A percentile compares a stretch with the other conserved stretches of the same genome.
phyloP scores from a whole-genome alignment of 1,140 invertebrate species.

The Anastatus disparis region DNA sequence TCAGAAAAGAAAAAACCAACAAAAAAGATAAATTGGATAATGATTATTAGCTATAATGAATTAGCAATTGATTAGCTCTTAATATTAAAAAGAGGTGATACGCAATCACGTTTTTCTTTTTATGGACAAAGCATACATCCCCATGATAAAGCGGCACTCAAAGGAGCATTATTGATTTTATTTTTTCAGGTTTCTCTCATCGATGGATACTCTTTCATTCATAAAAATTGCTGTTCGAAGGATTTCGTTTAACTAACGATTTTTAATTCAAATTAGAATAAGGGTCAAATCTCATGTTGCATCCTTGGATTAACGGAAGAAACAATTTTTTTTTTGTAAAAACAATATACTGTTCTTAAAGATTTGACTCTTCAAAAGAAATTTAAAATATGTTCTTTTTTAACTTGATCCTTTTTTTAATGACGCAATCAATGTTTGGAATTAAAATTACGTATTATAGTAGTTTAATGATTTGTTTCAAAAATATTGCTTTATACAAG shows the following conservation, averaged over 20 bases:
- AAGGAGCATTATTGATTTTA: slow-evolving; percentile 15
- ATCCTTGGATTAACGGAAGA: slow-evolving; percentile 31
- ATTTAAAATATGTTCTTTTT: slow-evolving; percentile 25
- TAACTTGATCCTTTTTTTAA: not conserved
- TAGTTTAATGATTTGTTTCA: not conserved
- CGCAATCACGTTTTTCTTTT: slow-evolving; percentile 30
- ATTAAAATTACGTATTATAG: slow-evolving; percentile 19
- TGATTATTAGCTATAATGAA: slow-evolving; percentile 27
- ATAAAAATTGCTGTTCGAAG: slow-evolving; percentile 35
- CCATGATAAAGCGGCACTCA: slow-evolving; percentile 14
- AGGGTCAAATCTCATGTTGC: not conserved
- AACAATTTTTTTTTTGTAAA: slow-evolving; percentile 23
- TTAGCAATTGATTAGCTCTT: slow-evolving; percentile 39
- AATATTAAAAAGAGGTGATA: slow-evolving; percentile 39
- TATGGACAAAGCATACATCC: slow-evolving; percentile 14
- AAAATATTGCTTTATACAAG: not conserved
- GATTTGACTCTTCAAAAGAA: not conserved
- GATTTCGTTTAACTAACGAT: not conserved
- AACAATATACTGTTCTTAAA: slow-evolving; percentile 12
- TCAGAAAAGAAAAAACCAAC: slow-evolving; percentile 25
- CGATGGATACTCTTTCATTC: slow-evolving; percentile 8
- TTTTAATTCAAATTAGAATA: not conserved
- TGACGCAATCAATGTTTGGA: not conserved
- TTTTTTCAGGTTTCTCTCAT: slow-evolving; percentile 7
- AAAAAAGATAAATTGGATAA: slow-evolving; percentile 34